A percentile compares a stretch with the other conserved stretches of the same genome.
phyloP scores from a whole-genome alignment of 2,797 vertebrate genomes.

The Kryptolebias ocellatus region DNA sequence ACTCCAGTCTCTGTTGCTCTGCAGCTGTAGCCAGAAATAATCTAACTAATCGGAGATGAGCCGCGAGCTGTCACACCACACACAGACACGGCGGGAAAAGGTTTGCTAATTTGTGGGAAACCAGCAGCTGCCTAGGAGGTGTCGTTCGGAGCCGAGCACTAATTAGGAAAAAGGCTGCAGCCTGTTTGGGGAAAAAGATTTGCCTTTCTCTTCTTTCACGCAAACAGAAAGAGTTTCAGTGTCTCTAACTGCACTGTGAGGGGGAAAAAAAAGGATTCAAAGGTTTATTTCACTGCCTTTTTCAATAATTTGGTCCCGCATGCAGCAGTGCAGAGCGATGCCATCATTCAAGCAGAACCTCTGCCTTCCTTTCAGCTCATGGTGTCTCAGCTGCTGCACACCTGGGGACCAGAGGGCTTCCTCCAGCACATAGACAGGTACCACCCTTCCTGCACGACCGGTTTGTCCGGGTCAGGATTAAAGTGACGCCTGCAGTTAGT shows the following conservation, averaged over 20 bases:
- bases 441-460: neutral
- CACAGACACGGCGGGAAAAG: too few relatives aligned
- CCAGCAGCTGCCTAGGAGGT: constrained; percentile 27
- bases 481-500: too few relatives aligned
- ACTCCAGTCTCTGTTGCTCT: too few relatives aligned
- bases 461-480: neutral
- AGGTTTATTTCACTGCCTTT: too few relatives aligned
- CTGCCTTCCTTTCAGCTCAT: constrained; percentile 81
- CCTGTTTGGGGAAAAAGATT: neutral
- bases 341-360: neutral
- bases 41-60: neutral
- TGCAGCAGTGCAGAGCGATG: neutral
- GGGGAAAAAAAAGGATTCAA: too few relatives aligned
- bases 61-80: neutral
- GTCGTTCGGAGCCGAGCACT: constrained; percentile 20
- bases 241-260: too few relatives aligned
- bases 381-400: constrained; percentile 87
- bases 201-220: too few relatives aligned
- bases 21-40: neutral
- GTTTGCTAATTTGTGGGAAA: constrained; percentile 3
- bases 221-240: too few relatives aligned
- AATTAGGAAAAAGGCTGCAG: constrained; percentile 5
- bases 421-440: constrained; percentile 89
- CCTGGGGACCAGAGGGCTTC: constrained; percentile 92
- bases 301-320: too few relatives aligned